Conservation (phyloP, 2,113 vertebrate genomes). For the Manacus vitellinus region DNA sequence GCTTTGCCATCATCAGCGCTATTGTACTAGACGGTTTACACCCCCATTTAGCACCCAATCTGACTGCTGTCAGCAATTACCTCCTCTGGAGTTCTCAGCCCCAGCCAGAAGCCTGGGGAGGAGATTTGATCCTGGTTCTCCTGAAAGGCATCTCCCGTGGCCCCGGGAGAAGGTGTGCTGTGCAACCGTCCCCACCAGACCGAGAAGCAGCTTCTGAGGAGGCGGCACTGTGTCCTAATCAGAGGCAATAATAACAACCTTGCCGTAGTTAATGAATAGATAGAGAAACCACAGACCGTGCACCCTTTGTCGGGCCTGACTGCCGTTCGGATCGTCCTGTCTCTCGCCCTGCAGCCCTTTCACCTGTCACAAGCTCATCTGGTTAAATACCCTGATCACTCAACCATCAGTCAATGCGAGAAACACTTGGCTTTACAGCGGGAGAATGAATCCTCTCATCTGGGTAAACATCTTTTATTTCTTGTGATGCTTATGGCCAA, state of each 20-base stretch:
- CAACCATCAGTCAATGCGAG: accelerated
- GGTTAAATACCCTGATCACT: neutral
- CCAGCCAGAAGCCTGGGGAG: neutral
- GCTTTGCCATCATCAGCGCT: conserved; percentile 16
- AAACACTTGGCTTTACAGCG: neutral
- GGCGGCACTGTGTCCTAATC: neutral
- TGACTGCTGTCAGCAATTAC: conserved; percentile 16
- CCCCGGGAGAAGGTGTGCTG: neutral
- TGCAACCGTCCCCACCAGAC: neutral
- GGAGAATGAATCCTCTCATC: neutral
- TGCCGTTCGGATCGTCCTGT: neutral
- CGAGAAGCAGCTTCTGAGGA: neutral
- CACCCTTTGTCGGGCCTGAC: neutral
- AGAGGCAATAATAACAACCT: neutral
- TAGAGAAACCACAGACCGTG: neutral
- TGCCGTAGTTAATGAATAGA: neutral
- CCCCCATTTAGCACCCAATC: conserved; percentile 17
- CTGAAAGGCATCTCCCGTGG: neutral
- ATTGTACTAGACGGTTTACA: conserved; percentile 17
- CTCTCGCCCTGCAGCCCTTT: neutral
- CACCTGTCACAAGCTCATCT: neutral
- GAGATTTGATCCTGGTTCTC: neutral
- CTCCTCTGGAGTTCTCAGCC: neutral
- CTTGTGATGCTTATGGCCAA: neutral
- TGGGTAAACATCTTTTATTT: neutral